A percentile compares a stretch with the other conserved stretches of the same genome.
phyloP scores from a whole-genome alignment of 2,888 invertebrate species.

The Pyrrhia umbra region DNA sequence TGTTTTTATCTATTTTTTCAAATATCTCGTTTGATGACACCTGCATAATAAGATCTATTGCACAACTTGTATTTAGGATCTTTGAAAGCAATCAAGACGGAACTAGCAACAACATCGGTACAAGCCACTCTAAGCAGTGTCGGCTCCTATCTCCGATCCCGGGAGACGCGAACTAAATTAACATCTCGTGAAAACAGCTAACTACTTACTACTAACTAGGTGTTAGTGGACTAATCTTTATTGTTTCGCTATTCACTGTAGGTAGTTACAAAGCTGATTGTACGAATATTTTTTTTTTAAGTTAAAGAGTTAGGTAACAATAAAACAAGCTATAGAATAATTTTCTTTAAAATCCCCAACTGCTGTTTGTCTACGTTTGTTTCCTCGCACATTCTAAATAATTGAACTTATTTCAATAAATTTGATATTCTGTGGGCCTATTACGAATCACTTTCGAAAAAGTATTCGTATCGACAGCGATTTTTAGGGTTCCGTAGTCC shows the following conservation, averaged over 20 bases:
- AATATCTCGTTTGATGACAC: no score
- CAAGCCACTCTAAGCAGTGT: conserved; percentile 36
- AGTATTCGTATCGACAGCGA: no score
- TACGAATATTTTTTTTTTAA: neutral
- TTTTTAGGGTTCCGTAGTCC: no score
- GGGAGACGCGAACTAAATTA: conserved; percentile 47
- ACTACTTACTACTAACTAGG: conserved; percentile 15
- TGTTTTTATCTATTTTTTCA: no score
- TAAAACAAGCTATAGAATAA: no score
- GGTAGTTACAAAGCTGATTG: conserved; percentile 14
- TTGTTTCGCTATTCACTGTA: conserved; percentile 31
- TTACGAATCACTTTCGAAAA: no score
- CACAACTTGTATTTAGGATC: conserved; percentile 5
- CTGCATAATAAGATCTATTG: neutral
- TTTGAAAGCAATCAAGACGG: conserved; percentile 29
- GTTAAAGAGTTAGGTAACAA: no score
- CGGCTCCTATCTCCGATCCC: conserved; percentile 31
- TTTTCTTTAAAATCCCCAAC: no score
- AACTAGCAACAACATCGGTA: conserved; percentile 23
- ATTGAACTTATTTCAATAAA: no score
- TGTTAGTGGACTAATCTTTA: conserved; percentile 37
- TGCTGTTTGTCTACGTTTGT: no score
- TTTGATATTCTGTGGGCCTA: no score
- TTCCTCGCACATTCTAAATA: no score
- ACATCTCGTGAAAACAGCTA: conserved; percentile 41